Base-by-base conservation (phyloP, 2,888 invertebrate genomes). In the Seira sanloemensis region DNA sequence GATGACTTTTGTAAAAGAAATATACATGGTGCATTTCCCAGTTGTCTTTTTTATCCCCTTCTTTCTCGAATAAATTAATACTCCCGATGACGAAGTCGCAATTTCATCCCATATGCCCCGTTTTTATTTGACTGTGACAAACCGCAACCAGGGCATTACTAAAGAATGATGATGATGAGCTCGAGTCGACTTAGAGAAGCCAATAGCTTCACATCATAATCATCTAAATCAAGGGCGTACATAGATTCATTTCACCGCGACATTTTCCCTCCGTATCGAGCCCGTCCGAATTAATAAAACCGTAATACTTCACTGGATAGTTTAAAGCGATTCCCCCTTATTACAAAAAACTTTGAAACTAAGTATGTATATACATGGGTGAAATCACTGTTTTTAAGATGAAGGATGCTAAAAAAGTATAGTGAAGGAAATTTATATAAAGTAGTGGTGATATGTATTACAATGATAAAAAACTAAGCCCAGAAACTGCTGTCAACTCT, bases 381-480 rank as follows among this genome's bases (percentile, higher is more conserved):
- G n/a, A n/a, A n/a, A n/a, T n/a, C n/a, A n/a, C n/a, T n/a, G n/a
- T n/a, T n/a, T n/a, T n/a, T n/a, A n/a, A n/a, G n/a, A n/a, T n/a
- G n/a, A n/a, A n/a, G n/a, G n/a, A n/a, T n/a, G n/a, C 37, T 37
- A 7, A 12, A 37, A 37, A 37, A 37, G 37, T 37, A 37, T 37
- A 37, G n/a, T n/a, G n/a, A n/a, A n/a, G n/a, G n/a, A n/a, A n/a
- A n/a, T n/a, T n/a, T n/a, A n/a, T n/a, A 37, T 7, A 37, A 4
- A 37, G 37, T 37, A 37, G 37, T 12, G 12, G 37, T 37, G 37
- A 37, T 37, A 37, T 37, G n/a, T 46, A 75, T 81, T 81, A 73
- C 68, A 75, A 82, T 76, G 72, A 58, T 82, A 82, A 82, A 82
- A 82, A 82, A 82, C 76, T 82, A 82, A 76, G 82, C 76, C 68